Percentiles rank a stretch among this genome's conserved stretches.
phyloP scores from a whole-genome alignment of 2,888 invertebrate genomes.

The Rhaphigaster nebulosa region DNA sequence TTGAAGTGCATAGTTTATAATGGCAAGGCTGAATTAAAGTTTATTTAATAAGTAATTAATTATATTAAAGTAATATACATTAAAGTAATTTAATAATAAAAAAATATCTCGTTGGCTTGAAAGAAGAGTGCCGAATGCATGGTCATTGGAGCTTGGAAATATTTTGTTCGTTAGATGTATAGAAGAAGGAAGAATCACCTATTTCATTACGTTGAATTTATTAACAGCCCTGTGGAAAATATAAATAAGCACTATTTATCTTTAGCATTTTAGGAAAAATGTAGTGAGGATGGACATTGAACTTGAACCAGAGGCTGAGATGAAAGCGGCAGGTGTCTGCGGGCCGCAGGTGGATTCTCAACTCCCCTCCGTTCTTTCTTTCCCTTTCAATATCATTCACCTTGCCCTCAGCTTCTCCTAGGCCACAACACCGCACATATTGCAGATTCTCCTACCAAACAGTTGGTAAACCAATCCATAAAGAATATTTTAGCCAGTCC shows the following conservation, averaged over 20 bases:
- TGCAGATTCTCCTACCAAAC: not conserved
- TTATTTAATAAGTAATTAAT: too few species aligned
- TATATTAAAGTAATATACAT: too few species aligned
- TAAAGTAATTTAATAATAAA: too few species aligned
- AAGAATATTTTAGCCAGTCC: too few species aligned
- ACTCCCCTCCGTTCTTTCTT: constrained; percentile 38
- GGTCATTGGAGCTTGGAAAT: too few species aligned
- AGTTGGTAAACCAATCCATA: too few species aligned
- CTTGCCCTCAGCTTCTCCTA: not conserved
- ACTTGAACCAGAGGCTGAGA: not conserved
- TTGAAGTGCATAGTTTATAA: too few species aligned
- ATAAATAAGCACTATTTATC: too few species aligned
- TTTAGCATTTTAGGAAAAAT: not conserved
- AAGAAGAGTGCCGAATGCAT: too few species aligned
- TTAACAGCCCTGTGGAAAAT: not conserved
- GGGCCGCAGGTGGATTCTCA: not conserved
- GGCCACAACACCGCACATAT: not conserved
- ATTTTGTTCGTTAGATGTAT: not conserved
- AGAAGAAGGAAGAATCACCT: not conserved
- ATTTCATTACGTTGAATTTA: not conserved
- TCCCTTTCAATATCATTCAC: constrained; percentile 43
- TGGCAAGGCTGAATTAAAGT: too few species aligned
- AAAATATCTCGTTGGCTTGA: too few species aligned
- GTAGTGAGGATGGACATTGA: not conserved
- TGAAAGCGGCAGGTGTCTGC: not conserved